Conservation (phyloP, 2,797 vertebrate genomes). For the Coendou prehensilis region DNA sequence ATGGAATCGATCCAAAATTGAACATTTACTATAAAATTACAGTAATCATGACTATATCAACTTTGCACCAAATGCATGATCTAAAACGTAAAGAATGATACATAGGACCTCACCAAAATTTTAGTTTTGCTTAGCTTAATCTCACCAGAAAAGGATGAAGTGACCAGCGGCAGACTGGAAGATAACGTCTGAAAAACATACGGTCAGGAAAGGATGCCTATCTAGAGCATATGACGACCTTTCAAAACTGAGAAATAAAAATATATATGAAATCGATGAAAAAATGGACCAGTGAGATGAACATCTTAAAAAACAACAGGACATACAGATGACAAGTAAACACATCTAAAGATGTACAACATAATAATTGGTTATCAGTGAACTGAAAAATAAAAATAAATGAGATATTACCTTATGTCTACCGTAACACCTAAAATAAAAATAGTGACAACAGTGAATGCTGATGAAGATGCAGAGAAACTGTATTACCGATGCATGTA, state of each 20-base stretch:
- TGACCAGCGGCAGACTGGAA: too few species aligned
- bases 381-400: not conserved
- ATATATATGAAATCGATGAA: not conserved
- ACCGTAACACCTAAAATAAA: not conserved
- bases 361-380: not conserved
- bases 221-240: not conserved
- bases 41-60: not conserved
- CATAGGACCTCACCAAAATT: not conserved
- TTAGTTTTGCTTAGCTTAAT: not conserved
- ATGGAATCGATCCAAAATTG: not conserved
- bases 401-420: too few species aligned
- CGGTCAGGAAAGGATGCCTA: not conserved
- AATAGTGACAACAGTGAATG: not conserved
- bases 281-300: not conserved
- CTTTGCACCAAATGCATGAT: not conserved
- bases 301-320: not conserved
- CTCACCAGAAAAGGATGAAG: not conserved
- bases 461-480: not conserved
- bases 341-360: not conserved
- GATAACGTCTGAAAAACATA: not conserved
- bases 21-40: not conserved
- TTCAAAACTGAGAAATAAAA: not conserved
- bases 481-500: not conserved
- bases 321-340: not conserved
- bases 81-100: not conserved